These are phyloP conservation scores for Epinotia bilunana DNA, from an alignment of 2,888 invertebrate genomes.

Conservation along the genomic window DNA sequence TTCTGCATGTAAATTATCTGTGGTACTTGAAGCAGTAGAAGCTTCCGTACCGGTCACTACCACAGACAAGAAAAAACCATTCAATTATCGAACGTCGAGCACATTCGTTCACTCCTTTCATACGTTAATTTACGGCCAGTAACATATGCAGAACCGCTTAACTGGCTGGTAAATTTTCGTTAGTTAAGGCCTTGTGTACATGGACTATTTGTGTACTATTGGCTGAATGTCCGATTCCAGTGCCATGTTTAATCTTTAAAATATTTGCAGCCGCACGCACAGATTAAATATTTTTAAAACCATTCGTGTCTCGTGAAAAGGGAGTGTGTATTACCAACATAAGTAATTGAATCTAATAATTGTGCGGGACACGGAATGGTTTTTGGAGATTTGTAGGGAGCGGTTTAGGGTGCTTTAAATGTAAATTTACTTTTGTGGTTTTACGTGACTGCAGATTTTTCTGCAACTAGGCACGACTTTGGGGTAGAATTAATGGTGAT, in stretches of 20 bases:
- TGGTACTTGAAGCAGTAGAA: neutral
- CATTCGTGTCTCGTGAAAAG: constrained; percentile 26
- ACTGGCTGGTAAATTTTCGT: neutral
- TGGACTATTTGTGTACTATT: neutral
- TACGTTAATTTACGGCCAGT: constrained; percentile 33
- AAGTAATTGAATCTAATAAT: constrained; percentile 27
- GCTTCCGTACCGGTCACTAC: constrained; percentile 1
- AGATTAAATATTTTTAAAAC: constrained; percentile 24
- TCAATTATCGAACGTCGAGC: constrained; percentile 44
- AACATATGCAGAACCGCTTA: neutral
- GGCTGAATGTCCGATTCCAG: constrained; percentile 21
- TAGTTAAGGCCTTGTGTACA: constrained; percentile 8
- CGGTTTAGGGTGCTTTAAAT: constrained; percentile 14
- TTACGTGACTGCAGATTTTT: constrained; percentile 6
- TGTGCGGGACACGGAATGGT: constrained; percentile 12
- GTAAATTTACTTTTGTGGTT: neutral
- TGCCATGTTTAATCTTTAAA: constrained; percentile 25
- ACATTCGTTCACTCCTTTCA: constrained; percentile 38
- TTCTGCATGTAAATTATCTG: neutral
- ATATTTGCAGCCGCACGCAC: constrained; percentile 35
- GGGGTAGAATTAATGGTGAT: neutral
- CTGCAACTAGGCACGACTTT: neutral
- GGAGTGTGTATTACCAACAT: constrained; percentile 26
- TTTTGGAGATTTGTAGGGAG: constrained; percentile 15
- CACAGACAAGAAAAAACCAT: constrained; percentile 33